These are phyloP conservation scores for Eidolon helvum DNA, from an alignment of 2,113 vertebrate genomes.

Conservation along the genomic window DNA sequence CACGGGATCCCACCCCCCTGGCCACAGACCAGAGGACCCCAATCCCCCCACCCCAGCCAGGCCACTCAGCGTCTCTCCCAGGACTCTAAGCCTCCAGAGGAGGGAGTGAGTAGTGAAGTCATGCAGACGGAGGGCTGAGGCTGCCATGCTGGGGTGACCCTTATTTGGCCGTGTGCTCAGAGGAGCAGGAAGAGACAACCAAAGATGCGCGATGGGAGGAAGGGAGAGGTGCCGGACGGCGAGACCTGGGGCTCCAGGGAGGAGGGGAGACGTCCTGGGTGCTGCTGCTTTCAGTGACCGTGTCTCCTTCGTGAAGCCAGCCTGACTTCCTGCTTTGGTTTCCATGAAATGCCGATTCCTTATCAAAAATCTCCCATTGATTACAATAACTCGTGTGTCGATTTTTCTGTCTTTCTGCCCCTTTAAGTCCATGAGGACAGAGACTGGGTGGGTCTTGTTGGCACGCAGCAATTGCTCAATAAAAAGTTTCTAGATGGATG, in stretches of 20 bases:
- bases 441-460: background rate
- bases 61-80: no score
- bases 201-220: rapidly evolving
- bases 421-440: background rate
- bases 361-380: background rate
- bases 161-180: background rate
- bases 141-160: background rate
- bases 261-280: rapidly evolving
- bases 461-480: background rate
- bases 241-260: background rate
- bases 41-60: rapidly evolving
- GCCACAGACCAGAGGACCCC: background rate
- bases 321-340: background rate
- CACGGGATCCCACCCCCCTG: no score
- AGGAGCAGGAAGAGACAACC: background rate
- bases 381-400: background rate
- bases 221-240: rapidly evolving
- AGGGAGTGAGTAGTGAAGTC: background rate
- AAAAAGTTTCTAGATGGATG: background rate
- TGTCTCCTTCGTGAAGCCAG: background rate
- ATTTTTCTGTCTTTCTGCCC: background rate
- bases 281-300: no score
- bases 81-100: background rate
- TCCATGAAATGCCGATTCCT: background rate
- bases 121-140: rapidly evolving